Percentiles rank a stretch among this genome's conserved stretches.
Conservation (phyloP, 30 jellyfish, hydroid and myxozoan species). For the Sanderia malayensis region DNA sequence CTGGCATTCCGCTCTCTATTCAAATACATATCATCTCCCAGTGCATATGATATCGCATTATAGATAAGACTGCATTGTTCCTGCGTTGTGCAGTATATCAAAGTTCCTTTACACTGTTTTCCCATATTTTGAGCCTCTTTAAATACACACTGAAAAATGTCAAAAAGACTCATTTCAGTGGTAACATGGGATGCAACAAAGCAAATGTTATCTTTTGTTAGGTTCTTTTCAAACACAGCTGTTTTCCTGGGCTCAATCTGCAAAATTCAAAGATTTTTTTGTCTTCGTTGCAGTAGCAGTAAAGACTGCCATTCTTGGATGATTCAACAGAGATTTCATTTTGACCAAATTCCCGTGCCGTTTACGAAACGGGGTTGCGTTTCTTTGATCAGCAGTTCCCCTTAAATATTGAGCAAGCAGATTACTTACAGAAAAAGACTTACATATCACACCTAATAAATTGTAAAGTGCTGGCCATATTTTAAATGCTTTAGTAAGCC, state of each 20-base stretch:
- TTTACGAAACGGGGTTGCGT: neutral
- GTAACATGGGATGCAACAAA: slow-evolving; percentile 11
- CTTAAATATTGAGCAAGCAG: neutral
- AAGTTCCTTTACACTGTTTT: slow-evolving; percentile 1
- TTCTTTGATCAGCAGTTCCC: slow-evolving; percentile 18
- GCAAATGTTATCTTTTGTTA: slow-evolving; percentile 18
- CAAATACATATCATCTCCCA: slow-evolving; percentile 26
- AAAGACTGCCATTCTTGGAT: slow-evolving; percentile 33
- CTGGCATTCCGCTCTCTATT: neutral
- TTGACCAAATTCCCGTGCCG: slow-evolving; percentile 12
- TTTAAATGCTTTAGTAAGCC: too few species aligned
- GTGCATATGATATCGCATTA: neutral
- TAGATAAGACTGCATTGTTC: slow-evolving; percentile 9
- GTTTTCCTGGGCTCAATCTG: slow-evolving; percentile 14
- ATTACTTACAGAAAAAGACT: too few species aligned
- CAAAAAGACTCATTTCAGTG: slow-evolving; percentile 3
- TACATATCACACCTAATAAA: too few species aligned
- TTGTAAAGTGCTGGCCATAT: too few species aligned
- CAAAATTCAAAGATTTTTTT: slow-evolving; percentile 12
- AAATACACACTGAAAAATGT: slow-evolving; percentile 1
- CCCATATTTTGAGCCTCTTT: neutral
- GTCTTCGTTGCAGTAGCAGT: slow-evolving; percentile 38
- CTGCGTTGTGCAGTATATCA: slow-evolving; percentile 9
- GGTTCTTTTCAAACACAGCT: slow-evolving; percentile 24
- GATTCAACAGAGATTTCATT: slow-evolving; percentile 5